Evolutionary conservation across 2,113 vertebrate genomes (phyloP), one percentile per base, ranked within the genome.

Genomic region (Pholis gunnellus): DNA sequence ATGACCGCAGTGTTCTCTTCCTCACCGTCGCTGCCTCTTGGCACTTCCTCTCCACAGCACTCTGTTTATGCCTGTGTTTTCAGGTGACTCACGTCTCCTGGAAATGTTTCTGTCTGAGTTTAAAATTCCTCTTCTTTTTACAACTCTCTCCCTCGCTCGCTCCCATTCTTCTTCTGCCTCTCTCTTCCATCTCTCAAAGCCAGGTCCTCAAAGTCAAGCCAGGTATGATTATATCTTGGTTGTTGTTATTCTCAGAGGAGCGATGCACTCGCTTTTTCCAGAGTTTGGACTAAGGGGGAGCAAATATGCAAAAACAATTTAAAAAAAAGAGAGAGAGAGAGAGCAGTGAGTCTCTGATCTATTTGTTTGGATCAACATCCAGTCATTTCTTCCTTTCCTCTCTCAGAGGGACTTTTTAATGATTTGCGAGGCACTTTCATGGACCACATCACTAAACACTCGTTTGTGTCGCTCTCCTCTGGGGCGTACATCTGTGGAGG

Each of bases 11-110:
- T 27, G 83, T 88, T 79, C 71, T 44, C 54, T 76, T 85, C 81
- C 69, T 46, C 38, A 14, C 68, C 73, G 31, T 79, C 60, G 68
- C 20, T 5, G 3, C 60, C 73, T 72, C 50, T 79, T 82, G 82
- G 85, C 82, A 42, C 56, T 75, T 85, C 25, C 34, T 83, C 64
- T 81, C 79, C 38, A 5, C 18, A 9, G 46, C 25, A 42, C 48
- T 86, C 29, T 90, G 81, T 89, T 87, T 91, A 63, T 79, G 77
- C 44, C n/a, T 84, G 79, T 50, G 74, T 82, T 67, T 86, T 84
- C 87, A 91, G 89, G 91, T 94, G 93, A 94, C 90, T 95, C 89
- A 92, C 52, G 88, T 91, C 91, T 93, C 87, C 86, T 94, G 88
- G 88, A 94, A 92, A 87, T 64, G 75, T 90, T 91, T 94, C 89